Evolutionary conservation across 2,888 invertebrate species (phyloP), one percentile per base, ranked within the genome.

Genomic region (Candidula unifasciata): DNA sequence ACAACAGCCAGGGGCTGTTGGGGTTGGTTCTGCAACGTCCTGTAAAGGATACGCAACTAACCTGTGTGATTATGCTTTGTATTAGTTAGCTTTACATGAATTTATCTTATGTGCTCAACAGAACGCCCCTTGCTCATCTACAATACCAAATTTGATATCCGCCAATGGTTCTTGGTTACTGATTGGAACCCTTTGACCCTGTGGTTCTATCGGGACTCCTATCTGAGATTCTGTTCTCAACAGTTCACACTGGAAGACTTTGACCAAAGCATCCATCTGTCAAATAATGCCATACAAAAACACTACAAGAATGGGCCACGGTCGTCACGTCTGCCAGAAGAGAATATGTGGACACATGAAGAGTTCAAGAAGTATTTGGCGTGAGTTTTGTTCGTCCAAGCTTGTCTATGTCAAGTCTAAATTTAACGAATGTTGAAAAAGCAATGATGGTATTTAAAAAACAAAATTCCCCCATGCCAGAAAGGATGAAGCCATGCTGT

Each of bases 91-190:
- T 44, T 44, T 44, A 13, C 44, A 44, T 44, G 8, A 21, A 60
- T 24, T 60, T 35, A 21, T 71, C 37, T 69, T 13, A 44, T 73
- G 44, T 44, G 27, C n/a, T 73, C n/a, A 44, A 52, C 95, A 97
- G 98, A 98, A 94, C 96, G 96, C 86, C 98, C 98, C 0, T 94
- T 98, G 81, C 95, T 97, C 76, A 96, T 98, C 88, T 96, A 97
- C 94, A 95, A 96, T 91, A 97, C 97, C 1, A 98, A 98, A 94
- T 98, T 98, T 93, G 98, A 98, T 94, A 98, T 98, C 89, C 95
- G 98, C 8, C 98, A 98, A 94, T 98, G 98, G 98, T 98, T 98
- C 94, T 94, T 98, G 87, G 96, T 98, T 44, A 97, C 98, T 0
- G 97, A 96, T 93, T 96, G 97, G 91, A 97, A 97, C 92, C 98